These are phyloP conservation scores for Mylabris sibirica DNA, from an alignment of 2,888 invertebrate genomes.

Conservation along the genomic window DNA sequence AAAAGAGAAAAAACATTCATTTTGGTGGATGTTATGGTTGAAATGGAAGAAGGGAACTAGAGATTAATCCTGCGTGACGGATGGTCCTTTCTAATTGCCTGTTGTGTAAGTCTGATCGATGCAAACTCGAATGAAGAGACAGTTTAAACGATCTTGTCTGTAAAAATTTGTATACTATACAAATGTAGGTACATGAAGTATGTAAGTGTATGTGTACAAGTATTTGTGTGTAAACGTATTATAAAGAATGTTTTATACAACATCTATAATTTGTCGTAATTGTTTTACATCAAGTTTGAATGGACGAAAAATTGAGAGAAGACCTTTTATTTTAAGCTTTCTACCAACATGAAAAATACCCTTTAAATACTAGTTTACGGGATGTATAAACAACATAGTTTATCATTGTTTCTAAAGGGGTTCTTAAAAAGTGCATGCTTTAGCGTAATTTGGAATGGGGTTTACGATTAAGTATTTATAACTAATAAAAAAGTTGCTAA, in stretches of 20 bases:
- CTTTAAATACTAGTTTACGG: too few species aligned
- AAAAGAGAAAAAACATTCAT: not conserved
- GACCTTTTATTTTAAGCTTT: not conserved
- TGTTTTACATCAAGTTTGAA: not conserved
- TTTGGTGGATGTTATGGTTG: not conserved
- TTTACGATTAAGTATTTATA: too few species aligned
- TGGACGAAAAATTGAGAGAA: not conserved
- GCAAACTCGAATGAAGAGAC: not conserved
- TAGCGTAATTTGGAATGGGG: too few species aligned
- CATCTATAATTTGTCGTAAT: constrained; percentile 2
- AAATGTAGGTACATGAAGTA: not conserved
- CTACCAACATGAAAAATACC: too few species aligned
- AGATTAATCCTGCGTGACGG: constrained; percentile 10
- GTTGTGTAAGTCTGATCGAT: constrained; percentile 6
- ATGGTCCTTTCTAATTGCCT: not conserved
- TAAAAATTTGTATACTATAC: not conserved
- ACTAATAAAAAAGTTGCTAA: too few species aligned
- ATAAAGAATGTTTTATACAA: not conserved
- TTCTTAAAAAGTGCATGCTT: too few species aligned
- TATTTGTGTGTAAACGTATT: not conserved
- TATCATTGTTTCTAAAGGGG: too few species aligned
- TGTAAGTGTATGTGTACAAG: not conserved
- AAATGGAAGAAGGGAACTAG: not conserved
- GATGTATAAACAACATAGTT: too few species aligned
- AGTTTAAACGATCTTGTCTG: constrained; percentile 6